Evolutionary conservation across 2,797 vertebrate species (phyloP).

Genomic region (Falco columbarius): DNA sequence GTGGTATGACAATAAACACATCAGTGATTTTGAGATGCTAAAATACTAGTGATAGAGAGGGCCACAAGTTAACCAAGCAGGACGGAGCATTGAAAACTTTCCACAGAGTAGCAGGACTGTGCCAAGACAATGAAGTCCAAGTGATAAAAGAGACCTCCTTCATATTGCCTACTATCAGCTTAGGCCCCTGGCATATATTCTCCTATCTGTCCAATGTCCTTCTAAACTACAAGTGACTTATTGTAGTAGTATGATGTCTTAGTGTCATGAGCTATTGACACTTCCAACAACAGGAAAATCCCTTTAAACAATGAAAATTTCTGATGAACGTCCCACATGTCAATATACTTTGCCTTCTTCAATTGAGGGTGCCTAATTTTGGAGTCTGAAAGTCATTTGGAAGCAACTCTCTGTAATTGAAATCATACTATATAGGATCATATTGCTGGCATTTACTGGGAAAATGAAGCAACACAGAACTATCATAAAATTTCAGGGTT

Average conservation of each 20-base stretch:
- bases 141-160: not conserved
- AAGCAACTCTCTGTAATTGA: not conserved
- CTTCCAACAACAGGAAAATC: not conserved
- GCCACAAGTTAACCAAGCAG: not conserved
- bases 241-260: not conserved
- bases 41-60: not conserved
- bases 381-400: constrained; percentile 15
- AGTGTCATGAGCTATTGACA: not conserved
- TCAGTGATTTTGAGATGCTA: not conserved
- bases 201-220: not conserved
- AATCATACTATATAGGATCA: not conserved
- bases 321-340: not conserved
- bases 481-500: constrained; percentile 33
- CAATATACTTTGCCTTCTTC: not conserved
- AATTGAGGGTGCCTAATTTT: not conserved
- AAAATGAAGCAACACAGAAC: not conserved
- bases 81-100: not conserved
- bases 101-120: not conserved
- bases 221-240: not conserved
- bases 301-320: not conserved
- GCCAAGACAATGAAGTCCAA: not conserved
- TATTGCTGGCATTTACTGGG: constrained; percentile 5
- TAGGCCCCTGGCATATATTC: not conserved
- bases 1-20: not conserved
- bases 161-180: not conserved